Evolutionary conservation across 2,888 invertebrate species (phyloP).

Genomic region (Dastarcus helophoroides): DNA sequence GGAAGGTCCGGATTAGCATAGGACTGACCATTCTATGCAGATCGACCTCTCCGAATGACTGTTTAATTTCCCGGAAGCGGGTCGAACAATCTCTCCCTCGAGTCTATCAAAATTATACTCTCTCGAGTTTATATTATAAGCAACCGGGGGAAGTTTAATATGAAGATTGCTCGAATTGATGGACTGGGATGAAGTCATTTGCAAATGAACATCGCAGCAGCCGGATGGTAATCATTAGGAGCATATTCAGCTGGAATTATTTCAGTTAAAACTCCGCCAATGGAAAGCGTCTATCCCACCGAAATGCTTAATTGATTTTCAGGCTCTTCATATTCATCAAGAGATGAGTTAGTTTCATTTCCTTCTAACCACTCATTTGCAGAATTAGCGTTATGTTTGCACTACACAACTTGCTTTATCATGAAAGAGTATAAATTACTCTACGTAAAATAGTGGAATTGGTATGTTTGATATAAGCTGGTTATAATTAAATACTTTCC

Average conservation of each 20-base stretch:
- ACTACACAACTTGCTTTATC: too few species aligned
- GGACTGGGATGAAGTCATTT: slow-evolving; percentile 36
- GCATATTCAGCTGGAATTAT: slow-evolving; percentile 37
- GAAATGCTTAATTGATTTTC: too few species aligned
- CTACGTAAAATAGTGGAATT: too few species aligned
- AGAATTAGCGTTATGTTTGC: too few species aligned
- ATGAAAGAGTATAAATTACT: too few species aligned
- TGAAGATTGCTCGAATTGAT: slow-evolving; percentile 37
- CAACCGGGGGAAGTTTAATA: slow-evolving; percentile 31
- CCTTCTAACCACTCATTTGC: too few species aligned
- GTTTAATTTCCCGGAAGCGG: slow-evolving; percentile 30
- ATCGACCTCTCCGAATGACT: slow-evolving; percentile 23
- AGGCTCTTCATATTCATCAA: too few species aligned
- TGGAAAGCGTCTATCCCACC: too few species aligned
- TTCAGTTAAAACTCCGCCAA: slow-evolving; percentile 18
- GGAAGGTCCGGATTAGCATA: slow-evolving; percentile 21
- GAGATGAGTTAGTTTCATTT: too few species aligned
- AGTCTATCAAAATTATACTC: slow-evolving; percentile 34
- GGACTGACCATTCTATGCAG: slow-evolving; percentile 26
- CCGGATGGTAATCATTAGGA: slow-evolving; percentile 36
- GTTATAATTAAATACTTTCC: too few species aligned
- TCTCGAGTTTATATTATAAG: slow-evolving; percentile 32
- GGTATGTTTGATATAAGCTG: too few species aligned
- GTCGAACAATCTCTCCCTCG: slow-evolving; percentile 22
- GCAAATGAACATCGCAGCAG: slow-evolving; percentile 38